Evolutionary conservation across 1,140 invertebrate species (phyloP).

Genomic region (Lamellibrachia luymesi): DNA sequence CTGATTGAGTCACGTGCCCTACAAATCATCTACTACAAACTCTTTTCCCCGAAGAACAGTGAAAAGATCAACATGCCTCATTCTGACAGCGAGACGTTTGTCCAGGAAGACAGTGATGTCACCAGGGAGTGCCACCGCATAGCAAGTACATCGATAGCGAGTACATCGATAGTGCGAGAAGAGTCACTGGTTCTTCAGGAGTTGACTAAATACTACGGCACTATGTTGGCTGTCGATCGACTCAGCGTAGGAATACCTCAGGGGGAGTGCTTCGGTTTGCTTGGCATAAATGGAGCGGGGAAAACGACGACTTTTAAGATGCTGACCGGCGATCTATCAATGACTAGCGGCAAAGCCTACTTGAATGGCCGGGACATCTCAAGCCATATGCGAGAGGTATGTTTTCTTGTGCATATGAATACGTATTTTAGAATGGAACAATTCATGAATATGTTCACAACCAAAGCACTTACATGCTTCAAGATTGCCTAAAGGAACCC

Average conservation of each 20-base stretch:
- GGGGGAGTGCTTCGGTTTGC: conserved; percentile 83
- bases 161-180: not conserved
- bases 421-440: too few relatives aligned
- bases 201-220: conserved; percentile 64
- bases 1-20: conserved; percentile 56
- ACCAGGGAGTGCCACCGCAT: conserved; percentile 13
- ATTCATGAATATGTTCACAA: too few relatives aligned
- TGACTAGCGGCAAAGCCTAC: conserved; percentile 48
- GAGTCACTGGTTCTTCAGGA: conserved; percentile 50
- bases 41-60: not conserved
- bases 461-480: too few relatives aligned
- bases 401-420: not conserved
- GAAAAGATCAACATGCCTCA: not conserved
- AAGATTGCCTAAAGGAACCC: not conserved
- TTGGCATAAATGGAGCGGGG: conserved; percentile 83
- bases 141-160: not conserved
- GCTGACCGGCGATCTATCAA: conserved; percentile 59
- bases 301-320: conserved; percentile 87
- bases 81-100: not conserved
- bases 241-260: conserved; percentile 68
- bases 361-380: conserved; percentile 44
- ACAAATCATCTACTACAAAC: conserved; percentile 14
- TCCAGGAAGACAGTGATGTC: conserved; percentile 6
- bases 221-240: conserved; percentile 71
- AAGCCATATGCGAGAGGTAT: conserved; percentile 53